Conservation (phyloP, 2,888 invertebrate species). For the Myopa tessellatipennis region DNA sequence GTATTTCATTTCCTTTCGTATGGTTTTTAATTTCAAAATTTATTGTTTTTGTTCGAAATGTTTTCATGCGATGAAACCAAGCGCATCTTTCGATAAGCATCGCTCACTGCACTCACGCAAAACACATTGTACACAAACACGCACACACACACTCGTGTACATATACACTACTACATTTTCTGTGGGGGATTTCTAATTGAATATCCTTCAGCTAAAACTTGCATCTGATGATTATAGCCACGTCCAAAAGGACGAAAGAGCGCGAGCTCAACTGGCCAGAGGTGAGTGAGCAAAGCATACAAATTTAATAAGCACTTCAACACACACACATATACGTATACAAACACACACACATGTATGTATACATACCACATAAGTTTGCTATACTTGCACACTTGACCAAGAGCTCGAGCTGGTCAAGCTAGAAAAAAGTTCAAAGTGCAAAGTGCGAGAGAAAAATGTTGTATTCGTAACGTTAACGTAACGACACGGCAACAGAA, state of each 20-base stretch:
- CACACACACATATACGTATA: background rate
- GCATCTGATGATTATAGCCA: constrained; percentile 13
- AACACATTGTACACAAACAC: too few relatives aligned
- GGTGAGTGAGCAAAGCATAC: background rate
- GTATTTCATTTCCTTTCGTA: background rate
- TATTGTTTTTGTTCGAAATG: constrained; percentile 1
- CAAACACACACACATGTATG: background rate
- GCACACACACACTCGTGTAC: too few relatives aligned
- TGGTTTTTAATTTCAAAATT: background rate
- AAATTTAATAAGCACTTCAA: constrained; percentile 13
- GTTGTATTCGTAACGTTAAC: background rate
- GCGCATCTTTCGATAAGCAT: background rate
- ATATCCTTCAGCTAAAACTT: constrained; percentile 21
- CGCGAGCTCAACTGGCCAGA: background rate
- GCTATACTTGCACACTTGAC: background rate
- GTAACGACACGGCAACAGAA: too few relatives aligned
- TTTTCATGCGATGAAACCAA: background rate
- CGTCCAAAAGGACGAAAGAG: constrained; percentile 16
- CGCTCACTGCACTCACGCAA: background rate
- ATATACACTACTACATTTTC: background rate
- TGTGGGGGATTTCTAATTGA: constrained; percentile 5
- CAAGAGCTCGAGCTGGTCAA: background rate
- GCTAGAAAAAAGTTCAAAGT: background rate
- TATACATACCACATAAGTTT: background rate
- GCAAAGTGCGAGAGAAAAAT: background rate